Base-by-base conservation (phyloP, 2,888 invertebrate genomes). In the Lasioglossum calceatum region DNA sequence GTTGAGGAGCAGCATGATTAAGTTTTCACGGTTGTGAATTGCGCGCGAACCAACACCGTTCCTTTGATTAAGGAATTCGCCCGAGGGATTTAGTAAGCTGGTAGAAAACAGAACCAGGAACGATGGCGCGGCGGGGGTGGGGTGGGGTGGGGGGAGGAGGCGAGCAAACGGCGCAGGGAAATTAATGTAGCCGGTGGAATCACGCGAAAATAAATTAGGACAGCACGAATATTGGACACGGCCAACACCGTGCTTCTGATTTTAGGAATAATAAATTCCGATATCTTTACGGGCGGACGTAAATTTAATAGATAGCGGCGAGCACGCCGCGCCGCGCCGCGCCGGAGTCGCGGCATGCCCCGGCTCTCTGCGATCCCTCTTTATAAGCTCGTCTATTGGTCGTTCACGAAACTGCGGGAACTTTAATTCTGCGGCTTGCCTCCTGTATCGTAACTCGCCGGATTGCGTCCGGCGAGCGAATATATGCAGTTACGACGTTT, bases 231-330 rank as follows among this genome's bases (percentile, higher is more conserved):
- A 89, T 89, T 79, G 87, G 81, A 77, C 84, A 74, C 58, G 32
- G 70, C 78, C 77, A 79, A 87, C 83, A 54, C 42, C 39, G 87
- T 70, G 64, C 89, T 70, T 74, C 76, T 84, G 89, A 88, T 88
- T 89, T 88, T 84, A 83, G 79, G 86, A 89, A 89, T 88, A 88
- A 86, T 88, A 89, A 89, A 89, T 89, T 89, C 54, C 81, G 84
- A 83, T 89, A 89, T 89, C 89, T 89, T 89, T 89, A 89, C 85
- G 88, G 81, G 61, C 61, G 81, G 39, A 77, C 85, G 82, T 89
- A 89, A 88, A 89, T 89, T 86, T 81, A 76, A 81, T 82, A 79
- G 87, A 84, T 87, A 87, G 73, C 42, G 79, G 76, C 32, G 14
- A n/a, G 61, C 4, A 12, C n/a, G 54, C 64, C 47, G 42, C 36